Percentiles rank a stretch among this genome's conserved stretches.
Conservation (phyloP, 1,140 invertebrate genomes). For the Cydia amplana region DNA sequence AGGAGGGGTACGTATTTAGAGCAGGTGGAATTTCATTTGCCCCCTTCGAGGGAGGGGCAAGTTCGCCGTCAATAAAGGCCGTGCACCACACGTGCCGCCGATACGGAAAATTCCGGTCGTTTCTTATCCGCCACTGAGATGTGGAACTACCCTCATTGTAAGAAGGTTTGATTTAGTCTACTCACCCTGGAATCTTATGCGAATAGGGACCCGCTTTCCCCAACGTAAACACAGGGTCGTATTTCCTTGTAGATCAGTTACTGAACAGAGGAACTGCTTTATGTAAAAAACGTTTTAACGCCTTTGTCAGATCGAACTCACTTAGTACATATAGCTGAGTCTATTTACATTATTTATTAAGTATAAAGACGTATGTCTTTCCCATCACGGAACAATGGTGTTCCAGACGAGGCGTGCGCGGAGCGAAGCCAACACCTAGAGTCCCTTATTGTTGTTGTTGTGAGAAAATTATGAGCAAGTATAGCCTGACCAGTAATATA, state of each 20-base stretch:
- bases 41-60: constrained; percentile 54
- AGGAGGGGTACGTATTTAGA: constrained; percentile 55
- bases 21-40: constrained; percentile 69
- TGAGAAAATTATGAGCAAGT: too few species aligned
- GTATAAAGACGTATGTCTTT: too few species aligned
- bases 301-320: neutral
- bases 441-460: too few species aligned
- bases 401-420: too few species aligned
- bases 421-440: too few species aligned
- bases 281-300: neutral
- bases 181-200: constrained; percentile 46
- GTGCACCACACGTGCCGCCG: constrained; percentile 65
- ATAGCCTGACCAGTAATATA: too few species aligned
- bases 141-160: constrained; percentile 33
- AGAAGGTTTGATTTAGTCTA: constrained; percentile 44
- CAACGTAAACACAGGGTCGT: constrained; percentile 67
- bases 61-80: constrained; percentile 65
- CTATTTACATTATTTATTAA: neutral
- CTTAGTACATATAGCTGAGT: too few species aligned
- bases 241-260: constrained; percentile 57
- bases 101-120: constrained; percentile 61
- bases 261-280: constrained; percentile 34
- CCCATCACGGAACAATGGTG: too few species aligned
- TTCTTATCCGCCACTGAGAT: constrained; percentile 34
- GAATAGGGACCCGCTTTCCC: constrained; percentile 66